Base-by-base conservation (phyloP, 2,113 vertebrate genomes). In the Ciconia stormi region DNA sequence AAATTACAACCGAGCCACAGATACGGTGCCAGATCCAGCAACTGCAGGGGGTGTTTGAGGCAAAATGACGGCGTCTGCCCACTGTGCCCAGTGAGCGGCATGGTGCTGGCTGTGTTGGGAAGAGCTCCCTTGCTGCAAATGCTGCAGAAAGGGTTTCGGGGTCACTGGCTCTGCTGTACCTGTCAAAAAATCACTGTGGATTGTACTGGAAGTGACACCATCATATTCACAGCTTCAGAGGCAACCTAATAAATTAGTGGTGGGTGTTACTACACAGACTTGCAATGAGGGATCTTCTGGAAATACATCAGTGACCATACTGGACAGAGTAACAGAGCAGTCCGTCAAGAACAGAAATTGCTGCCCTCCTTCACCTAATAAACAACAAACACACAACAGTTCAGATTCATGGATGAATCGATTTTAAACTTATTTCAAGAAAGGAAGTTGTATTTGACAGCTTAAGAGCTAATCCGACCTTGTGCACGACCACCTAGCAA, bases 1-100 rank as follows among this genome's bases (percentile, higher is more conserved):
- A 56, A 46, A 14, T 17, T 32, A 22, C 56, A 84, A n/a, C 22
- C 2, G 7, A 87, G 29, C 20, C 2, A 1, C 50, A n/a, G 66
- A 65, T 2, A 7, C 2, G 2, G 26, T 47, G 42, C 55, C 38
- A 34, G 40, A 66, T 29, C 56, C 69, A 36, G 56, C 38, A 13
- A n/a, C 1, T 0, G 59, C 34, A 47, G 3, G 2, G 10, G 9
- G 14, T 7, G 14, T 47, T 36, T 50, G 12, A 30, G 46, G 74
- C 17, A 59, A 65, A 66, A 46, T 1, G 6, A 17, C 0, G 1
- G 34, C 1, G 1, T 30, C 69, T n/a, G 21, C 32, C 27, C 3
- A 0, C 6, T 2, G 3, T 22, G 55, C 61, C 30, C n/a, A 2
- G 63, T 0, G 0, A 80, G 20, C 10, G 0, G 10, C 2, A 6